Evolutionary conservation across 2,113 vertebrate species (phyloP).

Genomic region (Hippocampus comes): DNA sequence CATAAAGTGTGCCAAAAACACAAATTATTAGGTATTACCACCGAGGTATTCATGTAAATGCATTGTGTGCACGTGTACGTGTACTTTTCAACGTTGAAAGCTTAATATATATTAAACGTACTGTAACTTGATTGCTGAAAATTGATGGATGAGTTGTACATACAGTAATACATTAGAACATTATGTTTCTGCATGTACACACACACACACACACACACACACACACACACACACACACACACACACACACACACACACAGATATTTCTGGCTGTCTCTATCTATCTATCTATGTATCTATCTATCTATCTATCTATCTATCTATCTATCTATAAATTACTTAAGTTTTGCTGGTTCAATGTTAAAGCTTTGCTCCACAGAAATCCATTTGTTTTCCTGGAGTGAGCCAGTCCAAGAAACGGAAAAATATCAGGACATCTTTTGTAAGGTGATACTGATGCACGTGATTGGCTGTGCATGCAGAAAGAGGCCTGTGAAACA

Average conservation of each 20-base stretch:
- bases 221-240: too few species aligned
- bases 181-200: too few species aligned
- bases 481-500: constrained; percentile 51
- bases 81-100: neutral
- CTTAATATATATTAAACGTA: neutral
- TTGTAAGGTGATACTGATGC: constrained; percentile 57
- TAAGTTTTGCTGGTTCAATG: neutral
- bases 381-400: neutral
- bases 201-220: too few species aligned
- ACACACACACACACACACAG: too few species aligned
- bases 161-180: too few species aligned
- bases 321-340: neutral
- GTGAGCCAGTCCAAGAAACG: neutral
- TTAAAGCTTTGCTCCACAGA: neutral
- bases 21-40: neutral
- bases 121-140: neutral
- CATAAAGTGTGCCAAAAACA: neutral
- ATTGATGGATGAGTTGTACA: too few species aligned
- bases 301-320: too few species aligned
- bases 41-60: neutral
- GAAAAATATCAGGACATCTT: constrained; percentile 34
- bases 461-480: constrained; percentile 26
- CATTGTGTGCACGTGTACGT: neutral
- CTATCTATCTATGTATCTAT: too few species aligned
- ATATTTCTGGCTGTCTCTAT: too few species aligned